Conservation (phyloP, 2,797 vertebrate genomes). For the Lutjanus campechanus region DNA sequence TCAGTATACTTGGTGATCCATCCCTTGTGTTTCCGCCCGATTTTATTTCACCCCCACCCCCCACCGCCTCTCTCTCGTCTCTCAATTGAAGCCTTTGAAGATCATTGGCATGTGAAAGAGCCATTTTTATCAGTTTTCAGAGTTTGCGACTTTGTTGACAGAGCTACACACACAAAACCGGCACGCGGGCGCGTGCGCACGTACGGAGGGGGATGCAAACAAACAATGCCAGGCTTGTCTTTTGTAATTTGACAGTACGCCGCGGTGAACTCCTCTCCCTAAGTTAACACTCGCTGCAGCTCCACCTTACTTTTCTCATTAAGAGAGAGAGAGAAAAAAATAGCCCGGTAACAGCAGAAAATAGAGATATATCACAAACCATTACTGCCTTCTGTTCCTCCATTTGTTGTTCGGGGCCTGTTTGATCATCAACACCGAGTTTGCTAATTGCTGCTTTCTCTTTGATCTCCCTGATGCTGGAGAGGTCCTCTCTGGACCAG, state of each 20-base stretch:
- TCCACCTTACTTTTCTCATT: slow-evolving; percentile 42
- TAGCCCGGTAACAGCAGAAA: slow-evolving; percentile 36
- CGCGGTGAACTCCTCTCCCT: slow-evolving; percentile 19
- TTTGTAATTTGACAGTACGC: slow-evolving; percentile 35
- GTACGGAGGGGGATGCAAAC: slow-evolving; percentile 20
- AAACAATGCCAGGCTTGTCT: slow-evolving; percentile 40
- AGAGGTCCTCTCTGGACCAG: slow-evolving; percentile 54
- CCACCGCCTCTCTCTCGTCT: slow-evolving; percentile 13
- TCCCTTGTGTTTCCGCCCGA: slow-evolving; percentile 62
- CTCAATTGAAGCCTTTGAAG: slow-evolving; percentile 66
- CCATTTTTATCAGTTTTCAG: slow-evolving; percentile 52
- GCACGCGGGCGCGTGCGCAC: background rate
- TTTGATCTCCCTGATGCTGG: slow-evolving; percentile 59
- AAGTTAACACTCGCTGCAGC: slow-evolving; percentile 14
- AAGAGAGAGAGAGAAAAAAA: background rate
- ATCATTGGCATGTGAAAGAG: slow-evolving; percentile 58
- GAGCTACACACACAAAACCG: background rate
- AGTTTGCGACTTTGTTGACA: slow-evolving; percentile 53
- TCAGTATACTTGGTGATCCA: slow-evolving; percentile 59
- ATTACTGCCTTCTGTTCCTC: slow-evolving; percentile 62
- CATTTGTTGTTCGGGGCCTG: slow-evolving; percentile 56
- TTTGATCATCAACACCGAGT: slow-evolving; percentile 55
- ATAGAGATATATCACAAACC: slow-evolving; percentile 53
- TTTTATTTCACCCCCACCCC: slow-evolving; percentile 45
- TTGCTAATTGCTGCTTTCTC: slow-evolving; percentile 64